Evolutionary conservation across 2,888 invertebrate genomes (phyloP).

Genomic region (Drosophila paramelanica): DNA sequence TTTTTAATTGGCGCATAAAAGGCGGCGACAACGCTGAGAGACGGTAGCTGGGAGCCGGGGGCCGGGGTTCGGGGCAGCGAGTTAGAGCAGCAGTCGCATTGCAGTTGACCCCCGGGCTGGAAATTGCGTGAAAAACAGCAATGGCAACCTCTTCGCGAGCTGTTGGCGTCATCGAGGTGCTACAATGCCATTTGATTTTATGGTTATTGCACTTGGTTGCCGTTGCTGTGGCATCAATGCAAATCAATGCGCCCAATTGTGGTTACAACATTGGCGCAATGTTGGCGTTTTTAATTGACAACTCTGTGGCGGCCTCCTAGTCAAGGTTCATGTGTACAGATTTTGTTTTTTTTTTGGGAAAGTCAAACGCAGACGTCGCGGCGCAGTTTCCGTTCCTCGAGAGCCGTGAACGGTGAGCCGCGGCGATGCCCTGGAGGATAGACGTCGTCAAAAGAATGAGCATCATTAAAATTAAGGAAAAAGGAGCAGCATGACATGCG

Average conservation of each 20-base stretch:
- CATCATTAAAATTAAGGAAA: conserved; percentile 60
- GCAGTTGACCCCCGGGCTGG: conserved; percentile 52
- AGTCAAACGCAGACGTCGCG: conserved; percentile 36
- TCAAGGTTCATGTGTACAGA: conserved; percentile 6
- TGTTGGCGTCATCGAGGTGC: conserved; percentile 71
- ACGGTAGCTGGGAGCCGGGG: conserved; percentile 28
- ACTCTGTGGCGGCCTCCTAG: conserved; percentile 34
- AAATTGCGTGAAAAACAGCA: conserved; percentile 53
- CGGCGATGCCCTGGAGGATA: conserved; percentile 39
- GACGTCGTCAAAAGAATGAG: conserved; percentile 52
- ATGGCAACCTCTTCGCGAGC: conserved; percentile 41
- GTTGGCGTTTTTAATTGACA: conserved; percentile 78
- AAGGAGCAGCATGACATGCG: conserved; percentile 74
- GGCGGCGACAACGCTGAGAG: conserved; percentile 51
- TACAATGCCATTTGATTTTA: conserved; percentile 77
- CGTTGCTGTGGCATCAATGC: conserved; percentile 66
- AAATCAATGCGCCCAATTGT: conserved; percentile 72
- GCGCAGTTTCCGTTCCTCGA: conserved; percentile 44
- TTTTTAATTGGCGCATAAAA: conserved; percentile 79
- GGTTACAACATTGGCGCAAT: conserved; percentile 56
- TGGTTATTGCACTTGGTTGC: conserved; percentile 66
- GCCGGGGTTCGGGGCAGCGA: conserved; percentile 15
- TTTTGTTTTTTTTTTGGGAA: conserved; percentile 19
- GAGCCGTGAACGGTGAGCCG: neutral
- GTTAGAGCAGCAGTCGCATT: conserved; percentile 20